Base-by-base conservation (phyloP, 2,888 invertebrate genomes). In the Agonum fuliginosum region DNA sequence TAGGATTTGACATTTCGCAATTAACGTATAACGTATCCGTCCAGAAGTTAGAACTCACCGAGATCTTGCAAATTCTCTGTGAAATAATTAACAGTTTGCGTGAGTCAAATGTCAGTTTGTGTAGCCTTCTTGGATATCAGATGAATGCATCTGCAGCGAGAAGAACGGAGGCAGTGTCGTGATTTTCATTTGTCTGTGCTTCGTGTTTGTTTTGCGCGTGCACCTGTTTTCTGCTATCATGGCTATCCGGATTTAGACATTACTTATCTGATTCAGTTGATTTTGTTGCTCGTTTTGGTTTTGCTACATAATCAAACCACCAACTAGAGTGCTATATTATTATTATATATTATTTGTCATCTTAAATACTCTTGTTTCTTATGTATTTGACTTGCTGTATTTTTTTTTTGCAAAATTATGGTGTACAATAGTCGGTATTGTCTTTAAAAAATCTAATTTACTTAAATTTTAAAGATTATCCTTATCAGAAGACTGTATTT, bases 211-310 rank as follows among this genome's bases (percentile, higher is more conserved):
- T 19, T 30, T 72, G 51, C 17, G 22, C 51, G 19, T 37, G 67
- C 73, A 73, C 73, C 73, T 73, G 73, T 70, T 46, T 70, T 27
- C 8, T 62, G 30, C 6, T 58, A 22, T 51, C 72, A 72, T 51
- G 51, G 48, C 51, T 51, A 51, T 72, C 58, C 58, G 54, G 54
- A 73, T 73, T 72, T 72, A 72, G 71, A 72, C 54, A 19, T 46
- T 46, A 22, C 48, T 48, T 34, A 72, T 48, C 71, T 30, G n/a
- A n/a, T n/a, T n/a, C n/a, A n/a, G n/a, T n/a, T 51, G 51, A 51
- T 72, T 19, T 46, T 22, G 30, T 62, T 24, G n/a, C n/a, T 62
- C 30, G 22, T 8, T 62, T 62, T 62, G 46, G 20, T 69, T 54
- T 54, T 54, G 54, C 19, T 19, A n/a, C n/a, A n/a, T n/a, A n/a